Percentiles rank a stretch among this genome's conserved stretches.
phyloP scores from a whole-genome alignment of 2,797 vertebrate genomes.

The Eulemur rubriventer region DNA sequence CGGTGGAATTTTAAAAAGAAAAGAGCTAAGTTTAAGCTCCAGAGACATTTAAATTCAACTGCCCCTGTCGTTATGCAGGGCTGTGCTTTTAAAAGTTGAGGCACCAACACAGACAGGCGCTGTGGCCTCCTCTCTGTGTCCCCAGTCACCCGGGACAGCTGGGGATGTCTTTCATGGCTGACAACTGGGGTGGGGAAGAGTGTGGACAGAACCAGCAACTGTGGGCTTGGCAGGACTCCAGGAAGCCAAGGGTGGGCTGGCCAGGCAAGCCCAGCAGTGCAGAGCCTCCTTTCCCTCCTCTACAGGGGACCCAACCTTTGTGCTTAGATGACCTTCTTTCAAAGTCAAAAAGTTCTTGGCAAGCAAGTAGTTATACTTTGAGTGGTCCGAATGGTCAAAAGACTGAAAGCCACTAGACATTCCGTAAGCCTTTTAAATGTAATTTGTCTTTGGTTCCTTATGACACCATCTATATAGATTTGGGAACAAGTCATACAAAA shows the following conservation, averaged over 20 bases:
- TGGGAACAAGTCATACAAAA: background rate
- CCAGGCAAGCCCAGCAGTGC: background rate
- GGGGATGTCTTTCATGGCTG: slow-evolving; percentile 17
- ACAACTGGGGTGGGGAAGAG: background rate
- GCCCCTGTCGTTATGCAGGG: fast-evolving
- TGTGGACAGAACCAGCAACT: slow-evolving; percentile 21
- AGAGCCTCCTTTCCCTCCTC: background rate
- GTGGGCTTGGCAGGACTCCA: background rate
- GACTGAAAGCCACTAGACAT: background rate
- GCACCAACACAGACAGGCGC: background rate
- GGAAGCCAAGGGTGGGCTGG: fast-evolving
- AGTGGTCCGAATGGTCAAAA: background rate
- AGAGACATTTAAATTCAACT: background rate
- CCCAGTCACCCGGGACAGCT: slow-evolving; percentile 24
- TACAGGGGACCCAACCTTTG: fast-evolving
- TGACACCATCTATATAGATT: background rate
- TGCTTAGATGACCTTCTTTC: background rate
- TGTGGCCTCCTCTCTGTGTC: background rate
- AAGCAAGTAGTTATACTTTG: background rate
- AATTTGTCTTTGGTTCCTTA: background rate
- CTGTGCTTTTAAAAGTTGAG: background rate
- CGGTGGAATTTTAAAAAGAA: background rate
- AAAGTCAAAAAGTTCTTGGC: background rate
- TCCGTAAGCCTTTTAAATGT: background rate
- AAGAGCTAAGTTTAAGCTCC: background rate